Evolutionary conservation across 1,140 invertebrate species (phyloP), one percentile per base, ranked within the genome.

Genomic region (Bombus huntii): DNA sequence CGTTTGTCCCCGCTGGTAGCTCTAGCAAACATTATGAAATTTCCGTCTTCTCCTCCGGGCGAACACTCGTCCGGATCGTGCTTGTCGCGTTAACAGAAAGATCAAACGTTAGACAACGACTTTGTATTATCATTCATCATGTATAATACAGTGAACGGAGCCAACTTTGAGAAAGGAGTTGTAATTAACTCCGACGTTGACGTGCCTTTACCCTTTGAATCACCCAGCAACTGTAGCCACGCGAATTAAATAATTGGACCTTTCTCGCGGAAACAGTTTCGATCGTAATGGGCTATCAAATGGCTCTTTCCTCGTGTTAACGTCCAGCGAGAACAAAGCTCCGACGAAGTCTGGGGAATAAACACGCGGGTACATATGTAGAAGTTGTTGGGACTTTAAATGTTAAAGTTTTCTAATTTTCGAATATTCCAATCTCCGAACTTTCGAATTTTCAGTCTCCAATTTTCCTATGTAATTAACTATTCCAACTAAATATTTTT

Each of bases 11-110:
- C 99, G 88, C 98, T 99, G 65, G 99, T 99, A 39, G 99, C 99
- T 84, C 98, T 96, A 2, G 98, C 98, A 94, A 99, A 99, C 98
- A 99, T 99, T 92, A 99, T 99, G 95, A 98, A 99, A 96, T 99
- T 99, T 25, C 99, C 99, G 95, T 98, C 97, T 92, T 98, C 97
- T 74, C 98, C 98, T 83, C 98, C 98, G 9, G 98, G 97, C 31
- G 98, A 98, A 93, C 98, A 99, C 87, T 97, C 96, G 95, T 98
- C 97, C 10, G 98, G 98, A 96, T 99, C 99, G 93, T 99, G 99
- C 98, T 99, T 62, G 94, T 44, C 37, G 25, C 39, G 39, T 59
- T 73, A 31, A 53, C 42, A 31, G 59, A 66, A 47, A 76, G 72
- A 53, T 59, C 37, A 31, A 66, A 75, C 25, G 53, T 81, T 73